Evolutionary conservation across 2,797 vertebrate species (phyloP), one percentile per base, ranked within the genome.

Genomic region (Galaxias olidus): DNA sequence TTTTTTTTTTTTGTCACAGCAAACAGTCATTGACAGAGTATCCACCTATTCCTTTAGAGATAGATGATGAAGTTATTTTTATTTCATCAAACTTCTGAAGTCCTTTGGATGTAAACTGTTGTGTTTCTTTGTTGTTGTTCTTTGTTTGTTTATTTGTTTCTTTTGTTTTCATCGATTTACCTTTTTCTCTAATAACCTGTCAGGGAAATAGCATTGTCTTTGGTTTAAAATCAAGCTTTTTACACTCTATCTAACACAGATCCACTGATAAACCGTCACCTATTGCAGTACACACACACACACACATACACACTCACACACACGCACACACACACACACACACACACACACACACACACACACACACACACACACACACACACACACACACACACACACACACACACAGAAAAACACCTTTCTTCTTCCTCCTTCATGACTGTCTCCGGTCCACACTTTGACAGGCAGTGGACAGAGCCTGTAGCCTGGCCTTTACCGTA

Each of bases 1-100:
- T 15, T 4, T 10, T 30, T 4, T 11, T 19, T 44, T 45, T 10
- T 8, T 62, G 69, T 74, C 71, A 59, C 74, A 78, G 81, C 85
- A 83, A 86, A 85, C 82, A 84, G 10, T 15, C 65, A 67, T 70
- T 75, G 79, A 87, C 79, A 55, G 66, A 65, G 60, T 69, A 54
- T 71, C 72, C 64, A 30, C 72, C 71, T 74, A 71, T 60, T 70
- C 73, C 10, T 44, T 43, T 17, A 15, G 14, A 15, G 4, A 69
- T 69, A 72, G 79, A 76, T 30, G 30, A 77, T 55, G 68, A 54
- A 61, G 10, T 4, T 8, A 9, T 9, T 4, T 2, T 9, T 44
- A 10, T 17, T 10, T 40, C 14, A 43, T 55, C 56, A 78, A 69
- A 76, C 66, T 74, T 17, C 11, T 12, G 54, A 7, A 78, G 84